These are phyloP conservation scores for Polyergus mexicanus DNA, from an alignment of 1,140 invertebrate genomes.

Conservation along the genomic window DNA sequence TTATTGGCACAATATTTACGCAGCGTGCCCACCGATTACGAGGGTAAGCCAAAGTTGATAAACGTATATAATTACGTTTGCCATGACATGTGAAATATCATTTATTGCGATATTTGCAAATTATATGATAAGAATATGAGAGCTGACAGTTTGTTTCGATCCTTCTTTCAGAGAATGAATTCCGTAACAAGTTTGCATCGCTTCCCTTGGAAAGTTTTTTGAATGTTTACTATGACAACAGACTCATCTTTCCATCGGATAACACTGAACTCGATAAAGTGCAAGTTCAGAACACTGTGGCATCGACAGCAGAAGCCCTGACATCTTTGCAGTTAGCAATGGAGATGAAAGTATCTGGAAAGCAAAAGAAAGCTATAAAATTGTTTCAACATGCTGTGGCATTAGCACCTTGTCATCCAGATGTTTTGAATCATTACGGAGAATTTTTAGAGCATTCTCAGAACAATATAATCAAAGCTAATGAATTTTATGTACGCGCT, in stretches of 20 bases:
- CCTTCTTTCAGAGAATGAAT: constrained; percentile 67
- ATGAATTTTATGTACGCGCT: constrained; percentile 92
- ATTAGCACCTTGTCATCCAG: constrained; percentile 96
- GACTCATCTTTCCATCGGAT: constrained; percentile 72
- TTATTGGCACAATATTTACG: constrained; percentile 77
- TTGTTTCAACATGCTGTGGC: constrained; percentile 96
- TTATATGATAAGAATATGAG: background rate
- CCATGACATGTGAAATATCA: background rate
- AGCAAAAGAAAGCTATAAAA: constrained; percentile 94
- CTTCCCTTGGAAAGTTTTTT: constrained; percentile 78
- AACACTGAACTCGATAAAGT: constrained; percentile 61
- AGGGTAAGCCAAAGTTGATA: constrained; percentile 64
- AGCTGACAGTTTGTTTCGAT: background rate
- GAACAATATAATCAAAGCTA: constrained; percentile 95
- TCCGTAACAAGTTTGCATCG: constrained; percentile 74
- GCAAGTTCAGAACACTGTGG: constrained; percentile 71
- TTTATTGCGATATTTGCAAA: background rate
- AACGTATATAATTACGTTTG: background rate
- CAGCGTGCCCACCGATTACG: constrained; percentile 40
- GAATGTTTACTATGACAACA: constrained; percentile 80
- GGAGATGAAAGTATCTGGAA: constrained; percentile 93
- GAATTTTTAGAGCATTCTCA: constrained; percentile 96
- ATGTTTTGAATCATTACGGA: constrained; percentile 96
- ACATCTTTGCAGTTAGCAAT: constrained; percentile 93
- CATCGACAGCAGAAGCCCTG: constrained; percentile 91